A percentile compares a stretch with the other conserved stretches of the same genome.
These are phyloP conservation scores for Dioctria rufipes DNA, from an alignment of 2,888 invertebrate species.

Conservation along the genomic window DNA sequence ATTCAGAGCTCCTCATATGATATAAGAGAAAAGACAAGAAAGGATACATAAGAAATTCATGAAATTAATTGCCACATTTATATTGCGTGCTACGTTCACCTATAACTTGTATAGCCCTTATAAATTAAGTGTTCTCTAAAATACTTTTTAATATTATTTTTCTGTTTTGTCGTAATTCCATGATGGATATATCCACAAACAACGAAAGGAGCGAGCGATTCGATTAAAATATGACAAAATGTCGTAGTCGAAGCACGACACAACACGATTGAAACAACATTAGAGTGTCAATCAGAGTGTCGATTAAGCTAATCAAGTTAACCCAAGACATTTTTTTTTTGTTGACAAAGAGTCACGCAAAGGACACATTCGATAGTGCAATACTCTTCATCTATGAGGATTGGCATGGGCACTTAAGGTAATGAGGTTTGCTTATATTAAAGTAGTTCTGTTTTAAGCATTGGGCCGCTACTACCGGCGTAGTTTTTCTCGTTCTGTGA, in stretches of 20 bases:
- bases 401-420: conserved; percentile 2
- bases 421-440: neutral
- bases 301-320: conserved; percentile 35
- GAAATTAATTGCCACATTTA: too few species aligned
- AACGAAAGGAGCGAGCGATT: neutral
- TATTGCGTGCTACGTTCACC: too few species aligned
- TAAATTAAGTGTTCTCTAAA: too few species aligned
- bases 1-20: too few species aligned
- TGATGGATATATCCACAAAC: neutral
- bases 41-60: too few species aligned
- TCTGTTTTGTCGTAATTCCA: too few species aligned
- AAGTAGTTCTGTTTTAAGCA: neutral
- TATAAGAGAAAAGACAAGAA: too few species aligned
- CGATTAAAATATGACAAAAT: conserved; percentile 42
- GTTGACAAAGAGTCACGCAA: conserved; percentile 41
- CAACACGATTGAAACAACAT: conserved; percentile 33
- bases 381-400: neutral
- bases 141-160: too few species aligned
- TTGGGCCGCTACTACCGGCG: too few species aligned
- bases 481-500: conserved; percentile 7
- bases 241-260: conserved; percentile 7
- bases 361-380: neutral
- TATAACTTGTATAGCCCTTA: too few species aligned
- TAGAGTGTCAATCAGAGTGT: conserved; percentile 48
- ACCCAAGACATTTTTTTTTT: neutral